Base-by-base conservation (phyloP, 2,797 vertebrate species). In the Oryzias dopingdopingensis region DNA sequence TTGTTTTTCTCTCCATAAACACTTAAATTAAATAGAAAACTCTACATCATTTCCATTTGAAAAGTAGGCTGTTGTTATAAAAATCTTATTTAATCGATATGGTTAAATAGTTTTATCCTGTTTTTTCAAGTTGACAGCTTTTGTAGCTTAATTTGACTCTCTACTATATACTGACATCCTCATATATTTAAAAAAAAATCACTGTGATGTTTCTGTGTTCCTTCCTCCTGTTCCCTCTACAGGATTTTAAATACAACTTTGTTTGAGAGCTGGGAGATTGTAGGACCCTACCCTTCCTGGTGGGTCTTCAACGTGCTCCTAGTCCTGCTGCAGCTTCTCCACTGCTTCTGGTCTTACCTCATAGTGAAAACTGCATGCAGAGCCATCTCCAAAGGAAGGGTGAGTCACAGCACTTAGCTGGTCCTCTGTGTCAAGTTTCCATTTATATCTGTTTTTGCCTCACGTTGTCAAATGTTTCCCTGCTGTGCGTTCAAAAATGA, bases 291-390 rank as follows among this genome's bases (percentile, higher is more conserved):
- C 83, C 97, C 97, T 5, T 96, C 96, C 79, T 95, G 96, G 90
- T 98, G 96, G 95, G 86, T 99, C 78, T 96, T 99, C 85, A 96
- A 97, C 54, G 74, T 93, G 63, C 91, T 99, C 70, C 92, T 99
- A 65, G 77, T 95, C 43, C 72, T 95, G 84, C 87, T 99, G 84
- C 96, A 97, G 88, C 89, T 93, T 14, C 88, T 99, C 64, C 94
- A 98, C 86, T 94, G 92, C 63, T 93, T 96, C 86, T 99, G 97
- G 97, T 96, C 96, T 65, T 98, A 96, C 85, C 89, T 98, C 87
- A 95, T 99, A 83, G 70, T 97, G 86, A 96, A 96, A 89, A 87
- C 93, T 67, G 92, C 94, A 56, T 98, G 93, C 84, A 93, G 92
- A 92, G 95, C 96, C 81, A 82, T 99, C 88, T 94, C 93, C 65